A percentile compares a stretch with the other conserved stretches of the same genome.
phyloP scores from a whole-genome alignment of 2,888 invertebrate genomes.

The Hesperia comma region DNA sequence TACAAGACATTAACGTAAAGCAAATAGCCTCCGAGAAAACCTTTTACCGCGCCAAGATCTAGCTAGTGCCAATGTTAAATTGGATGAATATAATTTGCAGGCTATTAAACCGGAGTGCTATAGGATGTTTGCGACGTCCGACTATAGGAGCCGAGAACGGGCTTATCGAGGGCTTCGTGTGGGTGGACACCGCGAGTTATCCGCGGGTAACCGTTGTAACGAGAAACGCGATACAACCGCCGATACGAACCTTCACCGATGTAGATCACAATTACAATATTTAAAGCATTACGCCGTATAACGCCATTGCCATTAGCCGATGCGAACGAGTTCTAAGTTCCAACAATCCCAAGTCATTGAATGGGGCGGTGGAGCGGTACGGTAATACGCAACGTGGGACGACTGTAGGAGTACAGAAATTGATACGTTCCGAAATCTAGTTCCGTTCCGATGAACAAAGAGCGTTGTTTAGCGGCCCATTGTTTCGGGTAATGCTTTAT shows the following conservation, averaged over 20 bases:
- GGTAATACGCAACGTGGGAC: conserved; percentile 53
- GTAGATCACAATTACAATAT: conserved; percentile 53
- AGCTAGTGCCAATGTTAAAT: conserved; percentile 35
- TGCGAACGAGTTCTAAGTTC: conserved; percentile 49
- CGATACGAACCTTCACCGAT: conserved; percentile 42
- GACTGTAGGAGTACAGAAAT: conserved; percentile 66
- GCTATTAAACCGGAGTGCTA: conserved; percentile 43
- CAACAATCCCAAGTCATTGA: conserved; percentile 53
- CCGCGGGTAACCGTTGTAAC: conserved; percentile 54
- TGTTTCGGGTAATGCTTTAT: conserved; percentile 61
- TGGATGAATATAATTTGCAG: conserved; percentile 45
- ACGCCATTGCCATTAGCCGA: conserved; percentile 49
- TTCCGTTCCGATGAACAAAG: conserved; percentile 60
- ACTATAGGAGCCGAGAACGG: conserved; percentile 34
- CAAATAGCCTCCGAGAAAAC: not conserved
- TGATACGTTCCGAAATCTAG: conserved; percentile 59
- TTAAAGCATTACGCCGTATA: conserved; percentile 50
- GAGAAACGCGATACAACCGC: conserved; percentile 50
- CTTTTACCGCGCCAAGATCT: conserved; percentile 33
- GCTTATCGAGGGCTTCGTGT: conserved; percentile 50
- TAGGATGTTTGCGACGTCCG: conserved; percentile 39
- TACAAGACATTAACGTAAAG: not conserved
- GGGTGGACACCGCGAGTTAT: conserved; percentile 62
- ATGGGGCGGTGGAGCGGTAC: conserved; percentile 49
- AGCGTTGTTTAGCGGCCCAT: conserved; percentile 58